Evolutionary conservation across 2,888 invertebrate genomes (phyloP).

Genomic region (Rhaphigaster nebulosa): DNA sequence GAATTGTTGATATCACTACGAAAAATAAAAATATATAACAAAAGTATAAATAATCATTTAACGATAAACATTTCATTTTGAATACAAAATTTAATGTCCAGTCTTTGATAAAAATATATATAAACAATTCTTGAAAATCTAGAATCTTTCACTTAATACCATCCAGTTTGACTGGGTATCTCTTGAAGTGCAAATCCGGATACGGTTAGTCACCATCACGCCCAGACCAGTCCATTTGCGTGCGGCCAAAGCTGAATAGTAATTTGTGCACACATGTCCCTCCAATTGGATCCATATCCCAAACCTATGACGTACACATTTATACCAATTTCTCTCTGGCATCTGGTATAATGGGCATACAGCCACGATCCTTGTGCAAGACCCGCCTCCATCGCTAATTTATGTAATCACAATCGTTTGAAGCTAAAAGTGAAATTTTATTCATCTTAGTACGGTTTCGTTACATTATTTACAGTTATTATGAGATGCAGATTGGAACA

Average conservation of each 20-base stretch:
- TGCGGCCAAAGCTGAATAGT: background rate
- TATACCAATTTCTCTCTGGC: background rate
- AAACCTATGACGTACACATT: background rate
- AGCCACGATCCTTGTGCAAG: background rate
- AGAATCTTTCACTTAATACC: background rate
- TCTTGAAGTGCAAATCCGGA: slow-evolving; percentile 6
- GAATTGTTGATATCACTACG: too few species aligned
- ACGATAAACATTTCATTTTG: too few species aligned
- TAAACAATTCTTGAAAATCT: background rate
- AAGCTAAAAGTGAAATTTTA: too few species aligned
- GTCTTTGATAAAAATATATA: too few species aligned
- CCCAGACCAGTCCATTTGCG: slow-evolving; percentile 1
- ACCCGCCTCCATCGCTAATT: background rate
- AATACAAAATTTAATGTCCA: too few species aligned
- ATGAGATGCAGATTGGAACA: too few species aligned
- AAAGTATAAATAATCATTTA: too few species aligned
- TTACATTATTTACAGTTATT: too few species aligned
- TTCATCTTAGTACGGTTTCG: too few species aligned
- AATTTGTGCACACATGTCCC: slow-evolving; percentile 1
- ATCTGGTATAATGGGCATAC: background rate
- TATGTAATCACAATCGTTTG: background rate
- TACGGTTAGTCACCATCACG: background rate
- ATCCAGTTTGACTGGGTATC: background rate
- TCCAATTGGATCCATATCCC: background rate
- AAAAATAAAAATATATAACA: too few species aligned